These are phyloP conservation scores for Clostera curtula DNA, from an alignment of 2,888 invertebrate genomes.

Conservation along the genomic window DNA sequence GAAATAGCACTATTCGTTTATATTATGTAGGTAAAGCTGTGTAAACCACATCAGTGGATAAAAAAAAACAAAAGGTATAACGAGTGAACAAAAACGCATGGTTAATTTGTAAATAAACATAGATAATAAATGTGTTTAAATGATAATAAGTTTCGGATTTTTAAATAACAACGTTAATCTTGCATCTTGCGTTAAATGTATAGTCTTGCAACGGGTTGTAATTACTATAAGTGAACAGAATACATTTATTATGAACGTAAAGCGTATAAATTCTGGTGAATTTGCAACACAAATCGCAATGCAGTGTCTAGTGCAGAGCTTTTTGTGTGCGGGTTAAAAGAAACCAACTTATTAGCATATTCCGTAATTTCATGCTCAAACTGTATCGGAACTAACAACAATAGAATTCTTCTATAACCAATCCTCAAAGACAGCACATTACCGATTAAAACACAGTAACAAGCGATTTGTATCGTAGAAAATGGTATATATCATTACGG, in stretches of 20 bases:
- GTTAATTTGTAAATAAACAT: no score
- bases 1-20: constrained; percentile 39
- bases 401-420: constrained; percentile 20
- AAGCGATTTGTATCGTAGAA: constrained; percentile 59
- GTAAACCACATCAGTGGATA: constrained; percentile 13
- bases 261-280: constrained; percentile 40
- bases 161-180: no score
- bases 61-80: no score
- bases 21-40: constrained; percentile 25
- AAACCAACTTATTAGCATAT: constrained; percentile 69
- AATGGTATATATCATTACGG: constrained; percentile 66
- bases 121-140: no score
- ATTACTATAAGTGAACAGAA: constrained; percentile 16
- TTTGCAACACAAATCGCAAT: constrained; percentile 74
- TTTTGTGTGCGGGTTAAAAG: constrained; percentile 68
- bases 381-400: constrained; percentile 33
- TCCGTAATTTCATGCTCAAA: constrained; percentile 50
- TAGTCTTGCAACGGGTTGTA: no score
- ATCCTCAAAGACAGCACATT: constrained; percentile 49
- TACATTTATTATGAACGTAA: constrained; percentile 13
- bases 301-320: constrained; percentile 73
- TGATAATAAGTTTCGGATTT: no score
- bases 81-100: no score
- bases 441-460: constrained; percentile 58
- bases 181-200: no score